Evolutionary conservation across 2,113 vertebrate species (phyloP), one percentile per base, ranked within the genome.

Genomic region (Saiga tatarica): DNA sequence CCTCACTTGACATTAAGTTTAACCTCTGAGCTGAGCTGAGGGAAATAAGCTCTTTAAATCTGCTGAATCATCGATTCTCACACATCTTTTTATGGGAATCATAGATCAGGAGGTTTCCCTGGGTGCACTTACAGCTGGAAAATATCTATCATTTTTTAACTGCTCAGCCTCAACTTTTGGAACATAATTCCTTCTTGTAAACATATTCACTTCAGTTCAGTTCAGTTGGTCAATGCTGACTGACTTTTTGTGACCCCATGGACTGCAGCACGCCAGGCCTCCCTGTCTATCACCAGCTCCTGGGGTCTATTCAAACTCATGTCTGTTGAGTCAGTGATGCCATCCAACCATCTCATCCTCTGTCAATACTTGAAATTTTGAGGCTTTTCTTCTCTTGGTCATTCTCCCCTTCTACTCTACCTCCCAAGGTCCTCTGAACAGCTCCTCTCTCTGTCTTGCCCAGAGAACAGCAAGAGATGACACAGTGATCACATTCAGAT

Each of bases 31-130:
- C 52, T 71, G 60, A 62, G 28, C 2, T 33, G 87, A 96, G 93
- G 97, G 97, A 97, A 97, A 95, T 59, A 82, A 97, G 59, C 36
- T 79, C 87, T 97, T 97, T 74, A 95, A 94, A 79, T 87, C 45
- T 94, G 87, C 86, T 83, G 86, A 97, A 28, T 92, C 71, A 96
- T 92, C 59, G 8, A 53, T 91, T 96, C 76, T 96, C 64, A 94
- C 59, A 76, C 30, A 23, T 85, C 60, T 91, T 95, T 92, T 45
- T 64, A 33, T 57, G 83, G 79, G 89, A 94, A 94, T 39, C 50
- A 87, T 60, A 60, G 9, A 13, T 39, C 17, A 26, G 47, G 79
- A 81, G 42, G 94, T 95, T 96, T 97, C 47, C 87, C 17, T 21
- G 93, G 28, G 33, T 52, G 57, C 23, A 25, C 50, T 85, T 62